These are phyloP conservation scores for Conger conger DNA, from an alignment of 2,113 vertebrate genomes.

Conservation along the genomic window DNA sequence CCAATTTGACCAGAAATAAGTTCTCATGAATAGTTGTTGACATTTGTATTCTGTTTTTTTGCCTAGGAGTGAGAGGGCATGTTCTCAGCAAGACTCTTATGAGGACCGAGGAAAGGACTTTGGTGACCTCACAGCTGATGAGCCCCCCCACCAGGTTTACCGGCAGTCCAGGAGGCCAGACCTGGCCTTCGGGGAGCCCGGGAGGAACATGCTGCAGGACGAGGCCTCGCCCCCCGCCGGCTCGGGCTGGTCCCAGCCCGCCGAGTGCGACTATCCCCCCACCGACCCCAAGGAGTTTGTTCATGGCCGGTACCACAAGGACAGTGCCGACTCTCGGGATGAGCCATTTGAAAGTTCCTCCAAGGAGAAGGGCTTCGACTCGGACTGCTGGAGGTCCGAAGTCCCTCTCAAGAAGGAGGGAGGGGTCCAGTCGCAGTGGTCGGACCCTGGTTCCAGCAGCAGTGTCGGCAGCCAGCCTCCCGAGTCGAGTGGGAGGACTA, in stretches of 20 bases:
- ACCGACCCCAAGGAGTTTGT: slow-evolving; percentile 74
- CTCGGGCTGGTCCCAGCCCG: slow-evolving; percentile 65
- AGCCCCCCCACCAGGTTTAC: slow-evolving; percentile 56
- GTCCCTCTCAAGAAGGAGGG: slow-evolving; percentile 66
- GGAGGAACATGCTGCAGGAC: slow-evolving; percentile 72
- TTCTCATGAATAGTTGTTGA: no score
- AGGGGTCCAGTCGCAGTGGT: slow-evolving; percentile 74
- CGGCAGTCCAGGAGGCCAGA: slow-evolving; percentile 73
- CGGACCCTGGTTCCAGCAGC: slow-evolving; percentile 64
- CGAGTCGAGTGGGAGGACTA: slow-evolving; percentile 75
- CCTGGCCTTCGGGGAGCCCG: slow-evolving; percentile 66
- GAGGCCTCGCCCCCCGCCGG: slow-evolving; percentile 62
- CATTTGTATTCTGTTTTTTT: slow-evolving; percentile 7
- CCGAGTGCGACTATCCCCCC: slow-evolving; percentile 73
- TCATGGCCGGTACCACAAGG: slow-evolving; percentile 63
- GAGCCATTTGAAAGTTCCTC: slow-evolving; percentile 61
- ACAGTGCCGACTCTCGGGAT: slow-evolving; percentile 56
- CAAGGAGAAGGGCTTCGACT: slow-evolving; percentile 68
- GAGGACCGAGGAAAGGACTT: slow-evolving; percentile 81
- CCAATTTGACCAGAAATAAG: no score
- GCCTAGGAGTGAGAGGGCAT: slow-evolving; percentile 77
- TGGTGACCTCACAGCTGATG: slow-evolving; percentile 54
- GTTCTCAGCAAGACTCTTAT: slow-evolving; percentile 79
- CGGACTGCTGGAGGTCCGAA: slow-evolving; percentile 83
- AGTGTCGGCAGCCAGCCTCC: slow-evolving; percentile 66